Evolutionary conservation across 92 coral and sea anemone species (phyloP), one percentile per base, ranked within the genome.

Genomic region (Pocillopora meandrina): DNA sequence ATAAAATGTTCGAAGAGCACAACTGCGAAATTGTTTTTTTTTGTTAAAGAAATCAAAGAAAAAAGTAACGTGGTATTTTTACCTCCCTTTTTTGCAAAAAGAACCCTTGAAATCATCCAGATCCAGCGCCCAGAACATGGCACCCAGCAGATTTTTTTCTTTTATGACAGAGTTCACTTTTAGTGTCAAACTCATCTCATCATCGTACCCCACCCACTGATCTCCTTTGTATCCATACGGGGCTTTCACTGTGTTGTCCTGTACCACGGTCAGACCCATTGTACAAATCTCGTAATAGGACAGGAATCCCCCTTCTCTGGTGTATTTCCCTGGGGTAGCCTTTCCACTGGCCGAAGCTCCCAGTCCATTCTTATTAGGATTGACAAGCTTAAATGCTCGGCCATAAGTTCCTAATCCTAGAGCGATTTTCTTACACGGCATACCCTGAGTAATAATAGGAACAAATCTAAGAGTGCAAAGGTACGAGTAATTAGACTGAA

Each of bases 81-180:
- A 83, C 78, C 72, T 84, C 23, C 96, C 96, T 78, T 92, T 61
- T 26, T 87, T 82, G 26, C 96, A 93, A 75, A 88, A 87, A 49
- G 87, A 85, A 14, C 73, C 78, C 23, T 66, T 88, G 79, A 93
- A 93, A 65, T 93, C 96, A 34, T 93, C 96, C 75, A 93, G 86
- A 65, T 92, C 95, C 60, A 92, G 85, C 21, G 95, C 95, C 95
- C 95, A 92, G 79, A 90, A 90, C 96, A 93, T 93, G 60, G 93
- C 93, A 13, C 96, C 96, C 2, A 88, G 92, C 71, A 93, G 75
- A 65, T 91, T 87, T 26, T 71, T 86, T 33, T 84, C 89, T 66
- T 86, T 84, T 78, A 93, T 89, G 64, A 89, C 78, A 33, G 83
- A 59, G n/a, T 93, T 71, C 31, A 89, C 95, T 75, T 95, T 95